Base-by-base conservation (phyloP, 2,888 invertebrate genomes). In the Micoletzkya japonica region DNA sequence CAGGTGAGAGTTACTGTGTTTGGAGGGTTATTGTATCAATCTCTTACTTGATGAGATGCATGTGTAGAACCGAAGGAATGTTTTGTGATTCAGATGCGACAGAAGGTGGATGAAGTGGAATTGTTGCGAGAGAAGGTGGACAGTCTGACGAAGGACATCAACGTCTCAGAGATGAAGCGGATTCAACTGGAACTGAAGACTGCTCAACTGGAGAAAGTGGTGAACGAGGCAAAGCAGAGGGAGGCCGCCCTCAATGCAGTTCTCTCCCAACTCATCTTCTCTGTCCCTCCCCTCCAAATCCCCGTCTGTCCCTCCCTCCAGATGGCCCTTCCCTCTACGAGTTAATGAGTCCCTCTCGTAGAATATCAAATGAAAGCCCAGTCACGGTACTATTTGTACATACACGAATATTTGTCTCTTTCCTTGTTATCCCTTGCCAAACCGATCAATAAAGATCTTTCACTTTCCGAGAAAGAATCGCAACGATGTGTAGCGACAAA, bases 101-200 rank as follows among this genome's bases (percentile, higher is more conserved):
- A 77, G 52, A 76, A 75, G 59, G 76, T 78, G n/a, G 78, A 78
- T 54, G 74, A 78, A 54, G 78, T 78, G 66, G 74, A 75, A 59
- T 60, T 34, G 52, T 54, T 78, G 49, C 70, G 70, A 10, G 69
- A 76, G 10, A 73, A 75, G 36, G 70, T 74, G 24, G 78, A 75
- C 39, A 67, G 71, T 28, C 70, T 76, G 20, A 71, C 72, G 60
- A 39, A 64, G n/a, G 69, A 74, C 24, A 63, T 72, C 2, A 30
- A 20, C 0, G 14, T 32, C 2, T 28, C 28, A 24, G 57, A 57
- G 10, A 39, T 57, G 4, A 7, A 44, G 14, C 28, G 67, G 28
- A 26, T 64, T 26, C 52, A 64, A 14, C 7, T 4, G 20, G 64
- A 64, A 2, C 0, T 64, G 4, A 64, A 52, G 30, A 3, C 26